Base-by-base conservation (phyloP, 2,797 vertebrate genomes). In the Coendou prehensilis region DNA sequence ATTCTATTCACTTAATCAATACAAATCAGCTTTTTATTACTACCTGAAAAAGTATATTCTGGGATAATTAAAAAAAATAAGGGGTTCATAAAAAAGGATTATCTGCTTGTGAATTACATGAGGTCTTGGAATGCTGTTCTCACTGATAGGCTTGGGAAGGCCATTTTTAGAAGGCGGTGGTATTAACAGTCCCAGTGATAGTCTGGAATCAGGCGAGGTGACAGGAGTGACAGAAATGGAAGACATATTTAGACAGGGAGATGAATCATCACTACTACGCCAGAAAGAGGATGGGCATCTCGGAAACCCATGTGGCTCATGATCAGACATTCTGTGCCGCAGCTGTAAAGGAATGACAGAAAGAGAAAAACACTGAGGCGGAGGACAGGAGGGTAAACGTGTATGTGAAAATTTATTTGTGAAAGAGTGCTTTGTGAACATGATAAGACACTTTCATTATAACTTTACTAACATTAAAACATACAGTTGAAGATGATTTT, bases 231-330 rank as follows among this genome's bases (percentile, higher is more conserved):
- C 99, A 87, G 99, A 99, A 98, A 99, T 98, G 96, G 99, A 99
- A 98, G 99, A 99, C 98, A 99, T 99, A 98, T 99, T 99, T 99
- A 99, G 98, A 99, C 98, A 99, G 98, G 99, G 99, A 98, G 99
- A 97, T 81, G 99, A 99, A 97, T 97, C 99, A 98, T 99, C 97
- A 98, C 98, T 99, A 98, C 98, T 99, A 98, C 98, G 99, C 99
- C 99, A 99, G 99, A 99, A 99, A 99, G 99, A 99, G 98, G 99
- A 98, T 96, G 99, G 99, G 84, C 99, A 99, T 98, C 99, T 99
- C 98, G 99, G 99, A 99, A 99, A 99, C 98, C 99, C 98, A 96
- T 98, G 99, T 94, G 98, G 99, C 97, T 99, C 99, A 94, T 99
- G 99, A 98, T 98, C 98, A 95, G 99, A 98, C 97, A 99, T 98